A percentile compares a stretch with the other conserved stretches of the same genome.
These are phyloP conservation scores for Papilio elwesi DNA, from an alignment of 2,888 invertebrate genomes.

Conservation along the genomic window DNA sequence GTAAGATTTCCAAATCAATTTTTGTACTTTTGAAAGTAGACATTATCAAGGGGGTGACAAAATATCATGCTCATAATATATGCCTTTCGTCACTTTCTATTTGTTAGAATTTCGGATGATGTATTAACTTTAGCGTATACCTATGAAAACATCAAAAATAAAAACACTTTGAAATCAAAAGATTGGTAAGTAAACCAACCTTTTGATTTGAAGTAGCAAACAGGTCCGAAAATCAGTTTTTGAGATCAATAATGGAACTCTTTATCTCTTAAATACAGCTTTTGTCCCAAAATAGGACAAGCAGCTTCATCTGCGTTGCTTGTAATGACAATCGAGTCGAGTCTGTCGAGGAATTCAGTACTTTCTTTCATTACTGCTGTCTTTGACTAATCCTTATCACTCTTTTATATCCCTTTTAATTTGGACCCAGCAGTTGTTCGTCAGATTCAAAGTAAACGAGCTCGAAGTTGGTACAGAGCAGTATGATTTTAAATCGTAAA, in stretches of 20 bases:
- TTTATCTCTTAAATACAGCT: not conserved
- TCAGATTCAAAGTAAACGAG: too few relatives aligned
- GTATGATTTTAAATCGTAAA: too few relatives aligned
- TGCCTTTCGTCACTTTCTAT: too few relatives aligned
- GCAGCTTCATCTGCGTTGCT: conserved; percentile 6
- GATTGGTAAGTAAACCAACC: too few relatives aligned
- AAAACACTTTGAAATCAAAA: not conserved
- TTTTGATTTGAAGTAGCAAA: too few relatives aligned
- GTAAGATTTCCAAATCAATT: not conserved
- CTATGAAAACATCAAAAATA: not conserved
- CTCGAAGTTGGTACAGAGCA: too few relatives aligned
- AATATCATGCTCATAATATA: too few relatives aligned
- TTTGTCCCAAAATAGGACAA: conserved; percentile 13
- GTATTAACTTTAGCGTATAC: too few relatives aligned
- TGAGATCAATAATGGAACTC: not conserved
- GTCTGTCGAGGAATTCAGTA: conserved; percentile 19
- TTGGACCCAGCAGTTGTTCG: too few relatives aligned
- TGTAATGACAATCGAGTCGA: conserved; percentile 35
- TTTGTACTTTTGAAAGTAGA: not conserved
- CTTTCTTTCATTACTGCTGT: conserved; percentile 3
- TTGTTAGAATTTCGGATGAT: too few relatives aligned
- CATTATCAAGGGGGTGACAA: not conserved
- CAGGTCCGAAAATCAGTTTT: conserved; percentile 7
- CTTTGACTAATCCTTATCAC: not conserved
- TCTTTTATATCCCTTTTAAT: not conserved